Base-by-base conservation (phyloP, 1,140 invertebrate genomes). In the Reticulitermes speratus region DNA sequence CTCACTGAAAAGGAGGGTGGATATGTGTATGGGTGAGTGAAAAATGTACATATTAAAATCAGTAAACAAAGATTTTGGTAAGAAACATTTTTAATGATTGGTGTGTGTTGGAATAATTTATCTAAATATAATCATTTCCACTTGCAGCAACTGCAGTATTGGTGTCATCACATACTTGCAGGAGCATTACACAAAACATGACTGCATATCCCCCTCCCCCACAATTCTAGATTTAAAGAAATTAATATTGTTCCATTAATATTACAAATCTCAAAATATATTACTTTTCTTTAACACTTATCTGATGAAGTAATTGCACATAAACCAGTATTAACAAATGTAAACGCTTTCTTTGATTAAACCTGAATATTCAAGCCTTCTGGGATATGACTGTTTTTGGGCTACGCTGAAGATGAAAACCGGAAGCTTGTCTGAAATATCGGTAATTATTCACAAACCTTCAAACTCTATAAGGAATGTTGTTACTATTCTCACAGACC, bases 31-130 rank as follows among this genome's bases (percentile, higher is more conserved):
- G 45, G 14, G 45, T 48, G 45, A 48, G 14, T 48, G 9, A 48
- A 48, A 48, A 16, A 16, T 11, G 0, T 12, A 48, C 9, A 48
- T 48, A 48, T 48, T 16, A 48, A 16, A 48, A 48, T 16, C 3
- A 48, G 45, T 48, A 48, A 48, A 48, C 45, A 48, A 48, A 48
- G 45, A 16, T 65, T 65, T 25, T 65, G 59, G 59, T 65, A 65
- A 65, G 59, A 65, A 65, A 65, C 16, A 65, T 65, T 65, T 65
- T 65, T 65, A 65, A 65, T 65, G 59, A 65, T 65, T 65, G 59
- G 59, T 23, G 59, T 65, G 59, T 48, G 45, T 48, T 48, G 45
- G 45, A 48, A 48, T 48, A 48, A 48, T 48, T 48, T 48, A 48
- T 48, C 45, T 48, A n/a, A 23, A n/a, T 65, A 65, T 65, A 65